Conservation (phyloP, 2,888 invertebrate genomes). For the Theretra japonica region DNA sequence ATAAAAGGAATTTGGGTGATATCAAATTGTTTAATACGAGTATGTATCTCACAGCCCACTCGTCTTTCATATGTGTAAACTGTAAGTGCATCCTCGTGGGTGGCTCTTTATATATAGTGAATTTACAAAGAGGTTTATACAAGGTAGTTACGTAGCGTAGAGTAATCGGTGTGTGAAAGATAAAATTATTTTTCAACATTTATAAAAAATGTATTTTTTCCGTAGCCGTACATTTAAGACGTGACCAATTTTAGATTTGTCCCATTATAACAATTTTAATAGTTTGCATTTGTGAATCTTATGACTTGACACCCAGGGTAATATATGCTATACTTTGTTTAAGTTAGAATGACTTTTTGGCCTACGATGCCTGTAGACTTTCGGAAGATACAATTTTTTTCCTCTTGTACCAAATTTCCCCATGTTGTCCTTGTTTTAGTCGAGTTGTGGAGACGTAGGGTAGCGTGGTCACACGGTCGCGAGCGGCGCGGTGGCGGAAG, state of each 20-base stretch:
- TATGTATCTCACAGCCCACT: slow-evolving; percentile 17
- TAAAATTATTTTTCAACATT: slow-evolving; percentile 67
- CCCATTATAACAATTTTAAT: slow-evolving; percentile 52
- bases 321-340: slow-evolving; percentile 61
- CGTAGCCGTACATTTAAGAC: slow-evolving; percentile 73
- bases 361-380: slow-evolving; percentile 61
- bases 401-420: slow-evolving; percentile 41
- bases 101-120: slow-evolving; percentile 57
- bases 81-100: slow-evolving; percentile 31
- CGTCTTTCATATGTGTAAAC: slow-evolving; percentile 44
- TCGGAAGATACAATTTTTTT: neutral
- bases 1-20: slow-evolving; percentile 82
- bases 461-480: slow-evolving; percentile 34
- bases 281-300: slow-evolving; percentile 66
- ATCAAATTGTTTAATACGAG: slow-evolving; percentile 62
- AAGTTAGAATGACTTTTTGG: slow-evolving; percentile 72
- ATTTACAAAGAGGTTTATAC: slow-evolving; percentile 84
- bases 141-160: slow-evolving; percentile 83
- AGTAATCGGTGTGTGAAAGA: slow-evolving; percentile 54
- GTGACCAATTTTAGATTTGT: slow-evolving; percentile 78
- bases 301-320: slow-evolving; percentile 83
- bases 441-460: slow-evolving; percentile 59
- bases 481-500: slow-evolving; percentile 10
- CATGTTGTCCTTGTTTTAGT: slow-evolving; percentile 65
- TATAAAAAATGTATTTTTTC: slow-evolving; percentile 57